Evolutionary conservation across 2,797 vertebrate genomes (phyloP).

Genomic region (Poeciliopsis infans): DNA sequence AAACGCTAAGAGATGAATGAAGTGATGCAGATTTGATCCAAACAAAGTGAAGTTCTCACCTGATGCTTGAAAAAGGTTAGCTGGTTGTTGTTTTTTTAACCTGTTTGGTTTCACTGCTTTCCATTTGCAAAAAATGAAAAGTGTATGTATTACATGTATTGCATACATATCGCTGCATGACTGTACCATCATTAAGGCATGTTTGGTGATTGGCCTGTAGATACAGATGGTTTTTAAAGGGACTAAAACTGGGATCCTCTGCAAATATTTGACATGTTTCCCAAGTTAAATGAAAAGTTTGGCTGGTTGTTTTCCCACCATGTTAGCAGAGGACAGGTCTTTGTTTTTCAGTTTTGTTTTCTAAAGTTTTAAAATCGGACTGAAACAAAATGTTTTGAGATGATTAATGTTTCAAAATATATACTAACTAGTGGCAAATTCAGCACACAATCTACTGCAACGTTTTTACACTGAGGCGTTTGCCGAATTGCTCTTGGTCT

Average conservation of each 20-base stretch:
- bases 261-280: background rate
- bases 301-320: background rate
- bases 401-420: too few species aligned
- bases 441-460: background rate
- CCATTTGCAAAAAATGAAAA: background rate
- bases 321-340: background rate
- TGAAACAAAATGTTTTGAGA: too few species aligned
- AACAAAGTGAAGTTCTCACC: too few species aligned
- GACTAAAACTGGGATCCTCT: background rate
- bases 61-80: too few species aligned
- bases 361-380: too few species aligned
- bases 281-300: background rate
- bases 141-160: too few species aligned
- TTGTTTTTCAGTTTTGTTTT: too few species aligned
- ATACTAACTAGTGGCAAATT: too few species aligned
- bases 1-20: background rate
- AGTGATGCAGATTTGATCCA: too few species aligned
- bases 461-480: background rate
- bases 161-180: too few species aligned
- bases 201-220: background rate
- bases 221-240: background rate
- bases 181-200: background rate
- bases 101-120: too few species aligned
- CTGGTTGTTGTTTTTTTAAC: too few species aligned
- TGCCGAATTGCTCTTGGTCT: background rate